Conservation (phyloP, 2,888 invertebrate species). For the Philhelius pedissequus region DNA sequence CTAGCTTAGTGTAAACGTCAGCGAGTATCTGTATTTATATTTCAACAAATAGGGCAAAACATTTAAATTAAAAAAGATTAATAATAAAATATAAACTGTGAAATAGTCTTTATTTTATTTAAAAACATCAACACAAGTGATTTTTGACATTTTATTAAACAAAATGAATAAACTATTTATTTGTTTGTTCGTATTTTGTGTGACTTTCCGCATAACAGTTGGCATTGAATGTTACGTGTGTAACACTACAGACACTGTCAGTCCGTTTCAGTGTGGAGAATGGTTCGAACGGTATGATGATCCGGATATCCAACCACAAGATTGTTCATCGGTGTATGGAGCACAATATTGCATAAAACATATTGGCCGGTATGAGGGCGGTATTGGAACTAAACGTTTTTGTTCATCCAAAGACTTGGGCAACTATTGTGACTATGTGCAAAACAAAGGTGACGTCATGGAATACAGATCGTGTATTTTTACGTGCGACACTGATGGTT, state of each 20-base stretch:
- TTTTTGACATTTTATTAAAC: background rate
- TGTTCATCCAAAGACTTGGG: constrained; percentile 93
- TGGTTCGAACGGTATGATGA: constrained; percentile 84
- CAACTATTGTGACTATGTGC: constrained; percentile 93
- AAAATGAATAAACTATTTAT: constrained; percentile 40
- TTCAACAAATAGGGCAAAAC: background rate
- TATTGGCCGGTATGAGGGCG: constrained; percentile 94
- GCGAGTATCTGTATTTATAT: constrained; percentile 13
- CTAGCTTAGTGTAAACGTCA: constrained; percentile 46
- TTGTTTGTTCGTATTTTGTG: constrained; percentile 31
- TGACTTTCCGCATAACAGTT: constrained; percentile 78
- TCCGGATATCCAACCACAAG: constrained; percentile 83
- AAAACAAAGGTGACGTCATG: constrained; percentile 90
- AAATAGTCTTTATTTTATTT: background rate
- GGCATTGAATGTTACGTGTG: constrained; percentile 93
- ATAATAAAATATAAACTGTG: background rate
- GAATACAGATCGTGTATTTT: constrained; percentile 93
- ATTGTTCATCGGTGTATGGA: constrained; percentile 89
- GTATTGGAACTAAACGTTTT: constrained; percentile 91
- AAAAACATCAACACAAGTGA: background rate
- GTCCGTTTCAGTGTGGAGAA: constrained; percentile 92
- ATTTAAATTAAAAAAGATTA: background rate
- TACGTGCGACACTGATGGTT: constrained; percentile 90
- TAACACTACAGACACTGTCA: constrained; percentile 87
- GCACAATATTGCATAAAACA: constrained; percentile 96